phyloP scores from a whole-genome alignment of 2,888 invertebrate genomes.

The Spatulosminthurus flaviceps region DNA sequence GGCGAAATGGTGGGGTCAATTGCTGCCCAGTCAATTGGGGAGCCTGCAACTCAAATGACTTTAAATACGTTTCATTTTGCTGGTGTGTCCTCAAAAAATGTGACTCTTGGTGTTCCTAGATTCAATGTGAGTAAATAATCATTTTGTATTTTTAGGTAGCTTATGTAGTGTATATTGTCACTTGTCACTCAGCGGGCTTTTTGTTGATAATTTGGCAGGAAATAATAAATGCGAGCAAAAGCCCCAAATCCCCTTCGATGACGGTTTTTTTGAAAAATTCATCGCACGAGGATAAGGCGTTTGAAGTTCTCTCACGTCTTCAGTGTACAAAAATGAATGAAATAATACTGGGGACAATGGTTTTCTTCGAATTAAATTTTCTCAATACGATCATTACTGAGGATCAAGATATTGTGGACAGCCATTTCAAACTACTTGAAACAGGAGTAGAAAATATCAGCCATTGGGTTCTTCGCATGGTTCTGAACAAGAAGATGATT shows the following conservation, averaged over 20 bases:
- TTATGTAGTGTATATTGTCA: not conserved
- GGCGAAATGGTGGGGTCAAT: slow-evolving; percentile 99
- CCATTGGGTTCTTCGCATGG: slow-evolving; percentile 97
- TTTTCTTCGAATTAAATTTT: slow-evolving; percentile 99
- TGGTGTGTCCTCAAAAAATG: slow-evolving; percentile 99
- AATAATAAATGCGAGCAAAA: slow-evolving; percentile 16
- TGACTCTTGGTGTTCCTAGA: slow-evolving; percentile 98
- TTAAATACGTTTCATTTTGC: slow-evolving; percentile 99
- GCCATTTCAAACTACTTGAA: slow-evolving; percentile 99
- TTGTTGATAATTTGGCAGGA: slow-evolving; percentile 5
- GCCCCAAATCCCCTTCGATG: slow-evolving; percentile 66
- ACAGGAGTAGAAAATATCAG: slow-evolving; percentile 97
- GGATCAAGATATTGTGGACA: slow-evolving; percentile 99
- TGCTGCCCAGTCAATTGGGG: slow-evolving; percentile 98
- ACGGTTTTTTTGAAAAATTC: slow-evolving; percentile 97
- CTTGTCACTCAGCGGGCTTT: not conserved
- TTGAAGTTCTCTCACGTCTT: slow-evolving; percentile 95
- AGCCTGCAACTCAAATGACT: slow-evolving; percentile 99
- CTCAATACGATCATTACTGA: slow-evolving; percentile 98
- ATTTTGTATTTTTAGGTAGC: too few relatives aligned
- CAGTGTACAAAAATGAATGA: slow-evolving; percentile 98
- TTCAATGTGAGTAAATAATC: slow-evolving; percentile 90
- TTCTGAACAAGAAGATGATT: slow-evolving; percentile 95
- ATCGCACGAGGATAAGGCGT: slow-evolving; percentile 98
- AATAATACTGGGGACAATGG: slow-evolving; percentile 97